Evolutionary conservation across 2,113 vertebrate species (phyloP).

Genomic region (Lophotis ruficrista): DNA sequence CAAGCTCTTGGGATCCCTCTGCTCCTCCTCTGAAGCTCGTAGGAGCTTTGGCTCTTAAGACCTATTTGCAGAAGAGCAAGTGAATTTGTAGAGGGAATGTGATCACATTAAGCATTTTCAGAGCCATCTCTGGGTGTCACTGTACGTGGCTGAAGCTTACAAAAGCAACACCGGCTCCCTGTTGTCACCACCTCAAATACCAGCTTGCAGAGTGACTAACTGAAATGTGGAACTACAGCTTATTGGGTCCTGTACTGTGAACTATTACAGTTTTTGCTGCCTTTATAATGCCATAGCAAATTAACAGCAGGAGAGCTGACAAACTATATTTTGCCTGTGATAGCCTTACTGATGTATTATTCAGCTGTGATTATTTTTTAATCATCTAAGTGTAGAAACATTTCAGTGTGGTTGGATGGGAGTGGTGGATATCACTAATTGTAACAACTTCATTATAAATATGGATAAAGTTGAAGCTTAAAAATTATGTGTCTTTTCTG

Average conservation of each 20-base stretch:
- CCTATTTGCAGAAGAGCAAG: not conserved
- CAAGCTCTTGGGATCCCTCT: not conserved
- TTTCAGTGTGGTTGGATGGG: not conserved
- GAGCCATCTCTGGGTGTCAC: not conserved
- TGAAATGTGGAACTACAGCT: not conserved
- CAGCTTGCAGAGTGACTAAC: not conserved
- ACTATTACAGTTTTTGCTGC: not conserved
- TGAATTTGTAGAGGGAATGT: not conserved
- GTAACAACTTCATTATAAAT: not conserved
- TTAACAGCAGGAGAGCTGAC: not conserved
- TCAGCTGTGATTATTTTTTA: not conserved
- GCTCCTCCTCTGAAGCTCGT: not conserved
- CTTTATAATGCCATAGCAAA: not conserved
- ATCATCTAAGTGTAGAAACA: not conserved
- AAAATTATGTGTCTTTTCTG: not conserved
- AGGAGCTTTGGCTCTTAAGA: not conserved
- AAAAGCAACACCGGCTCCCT: not conserved
- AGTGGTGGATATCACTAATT: not conserved
- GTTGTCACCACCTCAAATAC: not conserved
- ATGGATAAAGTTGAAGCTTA: not conserved
- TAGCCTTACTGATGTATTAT: constrained; percentile 24
- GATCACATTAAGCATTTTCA: not conserved
- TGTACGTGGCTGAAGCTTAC: rapidly evolving
- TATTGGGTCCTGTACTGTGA: not conserved
- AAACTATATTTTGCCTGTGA: not conserved